Conservation (phyloP, 2,888 invertebrate species). For the Hoplodrina ambigua region DNA sequence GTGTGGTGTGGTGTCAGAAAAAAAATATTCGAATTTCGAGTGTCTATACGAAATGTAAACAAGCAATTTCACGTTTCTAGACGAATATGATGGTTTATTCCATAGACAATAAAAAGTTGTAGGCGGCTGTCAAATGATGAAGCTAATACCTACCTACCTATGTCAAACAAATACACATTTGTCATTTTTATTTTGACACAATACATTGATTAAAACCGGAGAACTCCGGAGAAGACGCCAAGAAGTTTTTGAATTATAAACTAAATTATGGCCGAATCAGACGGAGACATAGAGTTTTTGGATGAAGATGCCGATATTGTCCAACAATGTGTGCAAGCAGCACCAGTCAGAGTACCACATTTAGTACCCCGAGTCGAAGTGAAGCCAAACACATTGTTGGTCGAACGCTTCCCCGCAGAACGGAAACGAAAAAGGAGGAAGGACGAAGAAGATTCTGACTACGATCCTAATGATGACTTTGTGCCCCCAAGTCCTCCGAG, state of each 20-base stretch:
- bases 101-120: slow-evolving; percentile 10
- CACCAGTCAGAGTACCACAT: slow-evolving; percentile 20
- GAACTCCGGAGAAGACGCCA: too few relatives aligned
- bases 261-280: slow-evolving; percentile 73
- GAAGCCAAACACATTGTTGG: slow-evolving; percentile 64
- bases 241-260: not conserved
- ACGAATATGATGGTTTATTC: too few relatives aligned
- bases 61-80: too few relatives aligned
- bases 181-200: not conserved
- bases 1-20: too few relatives aligned
- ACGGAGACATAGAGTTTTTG: slow-evolving; percentile 84
- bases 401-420: slow-evolving; percentile 68
- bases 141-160: too few relatives aligned
- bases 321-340: slow-evolving; percentile 80
- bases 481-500: slow-evolving; percentile 63
- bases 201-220: too few relatives aligned
- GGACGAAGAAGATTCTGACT: slow-evolving; percentile 82
- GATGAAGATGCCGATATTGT: slow-evolving; percentile 87
- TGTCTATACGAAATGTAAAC: too few relatives aligned
- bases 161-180: not conserved
- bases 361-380: slow-evolving; percentile 37
- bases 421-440: slow-evolving; percentile 68
- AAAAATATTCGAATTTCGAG: too few relatives aligned
- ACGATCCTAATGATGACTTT: slow-evolving; percentile 77
- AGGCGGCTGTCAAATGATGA: not conserved